phyloP scores from a whole-genome alignment of 2,797 vertebrate species.

The Lagodon rhomboides region DNA sequence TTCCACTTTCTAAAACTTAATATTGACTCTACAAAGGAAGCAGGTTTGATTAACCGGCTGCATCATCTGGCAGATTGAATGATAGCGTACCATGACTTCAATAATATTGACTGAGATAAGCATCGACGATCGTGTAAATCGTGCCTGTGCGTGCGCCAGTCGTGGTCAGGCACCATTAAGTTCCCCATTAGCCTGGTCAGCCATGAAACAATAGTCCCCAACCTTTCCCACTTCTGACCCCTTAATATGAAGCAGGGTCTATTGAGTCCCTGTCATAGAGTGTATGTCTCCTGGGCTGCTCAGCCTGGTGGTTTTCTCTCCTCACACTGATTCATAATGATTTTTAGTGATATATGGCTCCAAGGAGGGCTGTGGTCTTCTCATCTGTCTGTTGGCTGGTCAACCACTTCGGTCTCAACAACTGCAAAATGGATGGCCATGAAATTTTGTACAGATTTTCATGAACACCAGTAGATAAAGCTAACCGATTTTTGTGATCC shows the following conservation, averaged over 20 bases:
- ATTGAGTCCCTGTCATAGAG: neutral
- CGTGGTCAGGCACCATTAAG: constrained; percentile 6
- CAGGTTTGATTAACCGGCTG: constrained; percentile 4
- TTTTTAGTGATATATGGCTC: neutral
- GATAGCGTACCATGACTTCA: constrained; percentile 16
- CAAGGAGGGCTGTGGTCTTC: neutral
- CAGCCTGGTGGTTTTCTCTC: neutral
- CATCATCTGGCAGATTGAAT: constrained; percentile 32
- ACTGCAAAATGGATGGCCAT: neutral
- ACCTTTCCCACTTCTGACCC: neutral
- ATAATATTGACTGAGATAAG: constrained; percentile 25
- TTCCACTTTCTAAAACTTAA: neutral
- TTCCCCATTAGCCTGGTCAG: neutral
- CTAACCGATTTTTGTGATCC: neutral
- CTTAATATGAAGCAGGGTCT: neutral
- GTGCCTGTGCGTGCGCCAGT: constrained; percentile 1
- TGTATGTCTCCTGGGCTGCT: neutral
- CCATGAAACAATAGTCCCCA: neutral
- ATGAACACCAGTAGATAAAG: neutral
- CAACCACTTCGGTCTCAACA: neutral
- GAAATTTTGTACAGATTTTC: neutral
- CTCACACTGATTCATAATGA: neutral
- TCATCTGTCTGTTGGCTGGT: neutral
- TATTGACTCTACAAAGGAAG: constrained; percentile 10
- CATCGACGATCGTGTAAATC: constrained; percentile 6